phyloP scores from a whole-genome alignment of 1,140 invertebrate genomes.

The Solen grandis region DNA sequence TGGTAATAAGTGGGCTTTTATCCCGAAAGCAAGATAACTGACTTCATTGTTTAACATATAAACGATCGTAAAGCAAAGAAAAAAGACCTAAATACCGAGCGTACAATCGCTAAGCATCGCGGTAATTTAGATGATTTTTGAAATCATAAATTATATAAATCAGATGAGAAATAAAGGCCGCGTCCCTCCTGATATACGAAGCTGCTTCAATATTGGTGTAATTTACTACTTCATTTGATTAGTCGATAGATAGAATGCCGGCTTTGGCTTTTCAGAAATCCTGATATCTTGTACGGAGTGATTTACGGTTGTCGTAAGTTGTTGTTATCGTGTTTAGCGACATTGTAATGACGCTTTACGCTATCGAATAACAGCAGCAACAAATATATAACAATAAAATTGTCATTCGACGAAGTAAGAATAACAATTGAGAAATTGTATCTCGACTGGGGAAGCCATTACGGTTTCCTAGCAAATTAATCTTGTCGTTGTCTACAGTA shows the following conservation, averaged over 20 bases:
- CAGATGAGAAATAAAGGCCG: neutral
- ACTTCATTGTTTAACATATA: too few species aligned
- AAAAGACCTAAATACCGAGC: too few species aligned
- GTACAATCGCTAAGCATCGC: neutral
- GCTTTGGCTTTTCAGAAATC: conserved; percentile 45
- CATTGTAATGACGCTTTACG: conserved; percentile 58
- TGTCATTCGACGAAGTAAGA: conserved; percentile 53
- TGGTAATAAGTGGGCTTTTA: too few species aligned
- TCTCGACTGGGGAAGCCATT: conserved; percentile 44
- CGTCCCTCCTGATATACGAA: neutral
- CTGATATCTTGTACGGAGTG: conserved; percentile 55
- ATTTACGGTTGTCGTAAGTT: conserved; percentile 56
- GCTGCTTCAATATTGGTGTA: conserved; percentile 5
- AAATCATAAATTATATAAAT: neutral
- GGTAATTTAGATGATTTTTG: neutral
- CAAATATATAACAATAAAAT: conserved; percentile 61
- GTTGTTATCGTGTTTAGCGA: conserved; percentile 58
- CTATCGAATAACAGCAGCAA: conserved; percentile 54
- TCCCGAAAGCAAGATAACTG: too few species aligned
- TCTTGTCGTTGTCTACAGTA: conserved; percentile 30
- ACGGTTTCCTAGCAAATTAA: conserved; percentile 57
- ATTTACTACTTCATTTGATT: conserved; percentile 57
- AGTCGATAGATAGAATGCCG: conserved; percentile 55
- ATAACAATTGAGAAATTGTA: conserved; percentile 57
- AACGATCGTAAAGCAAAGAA: too few species aligned